Conservation (phyloP, 2,888 invertebrate genomes). For the Argyresthia goedartella region DNA sequence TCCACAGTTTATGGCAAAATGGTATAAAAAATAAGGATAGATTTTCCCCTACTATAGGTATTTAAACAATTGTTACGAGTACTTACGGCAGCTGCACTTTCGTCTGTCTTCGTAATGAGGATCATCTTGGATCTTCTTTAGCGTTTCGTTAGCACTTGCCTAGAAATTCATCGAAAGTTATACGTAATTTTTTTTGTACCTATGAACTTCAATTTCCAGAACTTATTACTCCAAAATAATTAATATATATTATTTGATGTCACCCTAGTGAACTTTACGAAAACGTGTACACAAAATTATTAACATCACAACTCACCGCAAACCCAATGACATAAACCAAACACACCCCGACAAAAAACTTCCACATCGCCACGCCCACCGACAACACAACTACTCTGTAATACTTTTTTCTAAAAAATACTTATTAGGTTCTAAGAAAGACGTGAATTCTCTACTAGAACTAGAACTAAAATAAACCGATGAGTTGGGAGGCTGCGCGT, state of each 20-base stretch:
- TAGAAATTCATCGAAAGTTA: no score
- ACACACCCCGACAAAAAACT: not conserved
- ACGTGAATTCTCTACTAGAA: not conserved
- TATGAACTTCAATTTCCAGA: no score
- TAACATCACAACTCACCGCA: constrained; percentile 3
- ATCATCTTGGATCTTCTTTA: constrained; percentile 15
- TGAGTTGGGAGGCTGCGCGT: constrained; percentile 6
- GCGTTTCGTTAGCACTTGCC: constrained; percentile 9
- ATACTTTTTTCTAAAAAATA: not conserved
- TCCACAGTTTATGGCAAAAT: no score
- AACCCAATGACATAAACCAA: not conserved
- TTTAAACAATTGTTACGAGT: not conserved
- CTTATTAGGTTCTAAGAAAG: not conserved
- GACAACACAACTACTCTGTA: not conserved
- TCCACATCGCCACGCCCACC: constrained; percentile 4
- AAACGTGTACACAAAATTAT: no score
- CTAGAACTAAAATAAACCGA: not conserved
- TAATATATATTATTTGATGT: no score
- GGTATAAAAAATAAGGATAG: no score
- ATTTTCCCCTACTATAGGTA: no score
- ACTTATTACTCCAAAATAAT: no score
- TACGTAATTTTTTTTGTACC: no score
- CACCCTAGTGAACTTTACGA: no score
- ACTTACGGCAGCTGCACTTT: constrained; percentile 55
- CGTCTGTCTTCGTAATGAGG: constrained; percentile 22